Evolutionary conservation across 1,140 invertebrate genomes (phyloP), one percentile per base, ranked within the genome.

Genomic region (Cotesia typhae): DNA sequence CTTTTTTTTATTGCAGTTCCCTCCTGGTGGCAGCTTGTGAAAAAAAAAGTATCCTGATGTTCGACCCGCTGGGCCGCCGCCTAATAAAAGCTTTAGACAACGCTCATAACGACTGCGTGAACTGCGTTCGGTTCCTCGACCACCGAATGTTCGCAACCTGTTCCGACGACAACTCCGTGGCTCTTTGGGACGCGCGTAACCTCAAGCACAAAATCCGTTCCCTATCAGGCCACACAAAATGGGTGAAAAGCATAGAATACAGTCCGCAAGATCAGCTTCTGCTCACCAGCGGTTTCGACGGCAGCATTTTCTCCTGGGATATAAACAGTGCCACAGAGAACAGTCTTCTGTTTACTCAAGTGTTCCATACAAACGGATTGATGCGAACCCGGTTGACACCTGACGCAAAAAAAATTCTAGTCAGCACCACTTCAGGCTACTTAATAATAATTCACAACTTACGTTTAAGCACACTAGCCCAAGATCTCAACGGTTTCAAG

Each of bases 211-310:
- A 91, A 77, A 91, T 96, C 60, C 89, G 92, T 67, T 92, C 92
- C 2, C 87, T 98, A 0, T 89, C 92, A 70, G 96, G 96, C 7
- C 96, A 98, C 85, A 93, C 94, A 0, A 96, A 96, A 87, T 98
- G 96, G 96, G 96, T 98, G 5, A 98, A 98, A 87, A 98, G 97
- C 84, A 96, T 98, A 73, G 96, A 98, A 82, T 98, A 95, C 83
- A 95, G 94, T 60, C 89, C 92, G n/a, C 92, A 91, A 76, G 93
- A 95, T 79, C 93, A 95, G 70, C 87, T 96, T 4, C 88, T 98
- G 28, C 90, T 98, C 2, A 96, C 95, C 3, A 97, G 95, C 47
- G 95, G 95, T 4, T 94, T 98, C 85, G 96, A 98, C 87, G 96
- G 96, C 12, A 94, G 93, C 76, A 95, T 98, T 83, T 96, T 94